Evolutionary conservation across 2,797 vertebrate species (phyloP), one percentile per base, ranked within the genome.

Genomic region (Siniperca undulata): DNA sequence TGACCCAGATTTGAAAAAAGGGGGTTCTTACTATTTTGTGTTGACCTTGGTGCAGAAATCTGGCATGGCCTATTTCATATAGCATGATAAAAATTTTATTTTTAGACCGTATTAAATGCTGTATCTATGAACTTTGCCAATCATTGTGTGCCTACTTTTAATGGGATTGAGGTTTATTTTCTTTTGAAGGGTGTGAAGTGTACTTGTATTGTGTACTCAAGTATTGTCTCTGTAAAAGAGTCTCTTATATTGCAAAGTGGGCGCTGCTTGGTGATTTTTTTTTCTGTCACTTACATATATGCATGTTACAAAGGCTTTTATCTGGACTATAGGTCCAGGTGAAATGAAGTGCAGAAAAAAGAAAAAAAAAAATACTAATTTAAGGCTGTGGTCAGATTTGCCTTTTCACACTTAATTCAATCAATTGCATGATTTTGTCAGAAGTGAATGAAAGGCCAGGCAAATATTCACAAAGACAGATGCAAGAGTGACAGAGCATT

Each of bases 51-150:
- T 24, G 52, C 27, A 59, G 16, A 38, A 17, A 70, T 56, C 24
- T 58, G 40, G 4, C 5, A 4, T 14, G 16, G 62, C 5, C 17
- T 24, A 19, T 7, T 48, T 59, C 0, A 65, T 44, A 14, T 0
- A 30, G 24, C 20, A 22, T 20, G 2, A 71, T n/a, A 24, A 10
- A 76, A 67, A 79, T 24, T 40, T 74, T 38, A 71, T 38, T 58
- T 78, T 61, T n/a, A 46, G 20, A 56, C 4, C 0, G 1, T 60
- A n/a, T 59, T 60, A 5, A 52, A n/a, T 50, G 16, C 7, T 16
- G 20, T 34, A 44, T 74, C 12, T 34, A n/a, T 46, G 2, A 65
- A 42, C 13, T 52, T 50, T 50, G 12, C 4, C 44, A 38, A 6
- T 75, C 17, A 56, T 11, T 7, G 8, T 55, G 40, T 58, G 70